Conservation (phyloP, 2,888 invertebrate species). For the Phrixothrix hirtus region DNA sequence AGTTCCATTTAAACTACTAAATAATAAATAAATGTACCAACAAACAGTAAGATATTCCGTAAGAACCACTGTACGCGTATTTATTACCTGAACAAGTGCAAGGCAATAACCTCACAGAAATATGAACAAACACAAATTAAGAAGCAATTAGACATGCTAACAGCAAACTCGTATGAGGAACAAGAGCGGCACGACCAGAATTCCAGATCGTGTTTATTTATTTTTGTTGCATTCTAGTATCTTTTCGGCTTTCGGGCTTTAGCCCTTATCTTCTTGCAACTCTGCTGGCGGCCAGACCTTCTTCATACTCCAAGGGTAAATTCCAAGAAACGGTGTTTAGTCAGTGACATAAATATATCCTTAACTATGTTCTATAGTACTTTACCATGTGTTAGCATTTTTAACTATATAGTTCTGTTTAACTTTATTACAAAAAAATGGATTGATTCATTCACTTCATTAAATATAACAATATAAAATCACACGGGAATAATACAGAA, state of each 20-base stretch:
- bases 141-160: conserved; percentile 7
- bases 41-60: conserved; percentile 5
- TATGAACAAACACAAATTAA: conserved; percentile 15
- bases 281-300: conserved; percentile 35
- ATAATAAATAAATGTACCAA: conserved; percentile 10
- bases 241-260: conserved; percentile 30
- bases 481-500: background rate
- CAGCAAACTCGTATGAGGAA: conserved; percentile 2
- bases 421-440: conserved; percentile 8
- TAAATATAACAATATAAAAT: background rate
- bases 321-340: conserved; percentile 34
- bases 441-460: background rate
- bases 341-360: conserved; percentile 36
- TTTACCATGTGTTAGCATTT: conserved; percentile 18
- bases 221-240: conserved; percentile 31
- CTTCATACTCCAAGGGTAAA: conserved; percentile 34
- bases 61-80: conserved; percentile 4
- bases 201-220: conserved; percentile 33
- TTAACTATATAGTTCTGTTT: conserved; percentile 10
- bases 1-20: no score
- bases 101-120: conserved; percentile 6
- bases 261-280: conserved; percentile 30
- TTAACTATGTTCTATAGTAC: conserved; percentile 23
- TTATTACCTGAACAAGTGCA: conserved; percentile 6
- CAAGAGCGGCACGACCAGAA: conserved; percentile 15